Percentiles rank a stretch among this genome's conserved stretches.
Evolutionary conservation across 2,113 vertebrate species (phyloP).

Genomic region (Ailurus styani): DNA sequence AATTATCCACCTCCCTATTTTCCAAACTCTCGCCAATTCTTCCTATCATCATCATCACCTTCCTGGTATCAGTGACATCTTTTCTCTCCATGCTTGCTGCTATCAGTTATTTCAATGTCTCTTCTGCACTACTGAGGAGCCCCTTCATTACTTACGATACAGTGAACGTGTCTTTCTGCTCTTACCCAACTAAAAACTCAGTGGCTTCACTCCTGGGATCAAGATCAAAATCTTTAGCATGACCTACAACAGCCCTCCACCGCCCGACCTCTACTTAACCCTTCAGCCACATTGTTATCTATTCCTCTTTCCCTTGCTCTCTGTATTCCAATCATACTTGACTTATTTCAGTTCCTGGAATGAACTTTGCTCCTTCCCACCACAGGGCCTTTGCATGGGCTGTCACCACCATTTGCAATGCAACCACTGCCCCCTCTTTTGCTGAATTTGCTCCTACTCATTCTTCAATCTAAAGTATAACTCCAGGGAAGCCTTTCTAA

Average conservation of each 20-base stretch:
- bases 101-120: background rate
- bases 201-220: background rate
- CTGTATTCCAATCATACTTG: background rate
- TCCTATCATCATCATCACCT: background rate
- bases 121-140: background rate
- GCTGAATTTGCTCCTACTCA: background rate
- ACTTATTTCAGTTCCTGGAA: background rate
- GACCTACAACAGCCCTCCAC: background rate
- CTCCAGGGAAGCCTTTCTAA: background rate
- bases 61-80: background rate
- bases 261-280: background rate
- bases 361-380: background rate
- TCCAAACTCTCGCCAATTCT: background rate
- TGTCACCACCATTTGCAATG: background rate
- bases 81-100: background rate
- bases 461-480: background rate
- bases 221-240: background rate
- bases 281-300: background rate
- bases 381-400: background rate
- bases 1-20: background rate
- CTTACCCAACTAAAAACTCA: background rate
- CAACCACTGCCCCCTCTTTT: background rate
- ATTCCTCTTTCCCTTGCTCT: background rate
- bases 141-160: background rate
- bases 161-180: background rate